These are phyloP conservation scores for Sycophila sp. DNA, from an alignment of 1,140 invertebrate genomes.

Conservation along the genomic window DNA sequence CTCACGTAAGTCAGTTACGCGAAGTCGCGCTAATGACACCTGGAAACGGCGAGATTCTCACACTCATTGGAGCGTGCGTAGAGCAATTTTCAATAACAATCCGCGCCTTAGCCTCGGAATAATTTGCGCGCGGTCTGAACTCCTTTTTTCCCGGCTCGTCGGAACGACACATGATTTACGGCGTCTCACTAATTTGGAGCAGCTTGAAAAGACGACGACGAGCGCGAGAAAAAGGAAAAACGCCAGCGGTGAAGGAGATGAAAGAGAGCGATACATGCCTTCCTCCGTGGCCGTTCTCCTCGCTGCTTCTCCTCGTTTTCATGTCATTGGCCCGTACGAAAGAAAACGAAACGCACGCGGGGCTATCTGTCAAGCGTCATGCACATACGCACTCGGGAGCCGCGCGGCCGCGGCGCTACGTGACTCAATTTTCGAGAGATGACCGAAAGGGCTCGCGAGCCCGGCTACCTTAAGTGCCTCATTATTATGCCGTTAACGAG, in stretches of 20 bases:
- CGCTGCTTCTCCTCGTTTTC: constrained; percentile 2
- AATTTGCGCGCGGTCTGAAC: background rate
- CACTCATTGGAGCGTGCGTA: background rate
- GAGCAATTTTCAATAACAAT: constrained; percentile 10
- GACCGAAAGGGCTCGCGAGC: constrained; percentile 1
- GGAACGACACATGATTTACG: constrained; percentile 14
- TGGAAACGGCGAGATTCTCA: no score
- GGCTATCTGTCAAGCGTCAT: constrained; percentile 27
- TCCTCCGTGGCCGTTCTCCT: no score
- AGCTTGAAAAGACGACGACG: background rate
- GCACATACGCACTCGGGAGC: background rate
- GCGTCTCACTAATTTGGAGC: constrained; percentile 7
- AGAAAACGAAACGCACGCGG: constrained; percentile 3
- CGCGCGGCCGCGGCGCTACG: constrained; percentile 4
- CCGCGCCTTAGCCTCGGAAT: background rate
- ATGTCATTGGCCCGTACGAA: constrained; percentile 28
- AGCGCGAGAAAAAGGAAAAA: background rate
- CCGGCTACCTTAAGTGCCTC: constrained; percentile 12
- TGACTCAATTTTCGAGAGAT: constrained; percentile 24
- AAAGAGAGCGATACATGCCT: no score
- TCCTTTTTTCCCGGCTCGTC: background rate
- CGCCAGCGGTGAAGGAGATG: background rate
- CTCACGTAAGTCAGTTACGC: no score
- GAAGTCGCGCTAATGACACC: no score
- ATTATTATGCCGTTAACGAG: constrained; percentile 38